Base-by-base conservation (phyloP, 1,140 invertebrate genomes). In the Drosophila bocki region DNA sequence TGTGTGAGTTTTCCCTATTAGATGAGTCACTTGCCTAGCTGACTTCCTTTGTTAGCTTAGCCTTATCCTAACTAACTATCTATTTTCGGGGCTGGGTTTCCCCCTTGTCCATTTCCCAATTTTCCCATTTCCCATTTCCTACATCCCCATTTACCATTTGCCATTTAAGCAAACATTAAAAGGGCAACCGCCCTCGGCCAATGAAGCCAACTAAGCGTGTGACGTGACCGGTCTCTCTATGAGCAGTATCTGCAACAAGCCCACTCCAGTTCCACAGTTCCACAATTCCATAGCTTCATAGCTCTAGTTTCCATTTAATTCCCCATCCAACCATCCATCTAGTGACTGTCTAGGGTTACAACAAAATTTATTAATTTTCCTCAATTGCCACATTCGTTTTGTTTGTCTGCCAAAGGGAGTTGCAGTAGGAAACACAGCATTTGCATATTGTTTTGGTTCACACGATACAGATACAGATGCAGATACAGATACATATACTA, bases 131-230 rank as follows among this genome's bases (percentile, higher is more conserved):
- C 11, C 68, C 68, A 69, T 61, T 59, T 77, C n/a, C 22, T 7
- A 13, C 3, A 8, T 45, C 42, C 11, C 11, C n/a, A 51, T 39
- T 53, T 53, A 26, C 35, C 67, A 68, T 68, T 70, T 70, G 32
- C 68, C 70, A 74, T 75, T 61, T 78, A 57, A 61, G 58, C 64
- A 77, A 77, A 77, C 75, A 77, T 69, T 77, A 60, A 77, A 75
- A 62, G 75, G 42, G 58, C 75, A 70, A 42, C 58, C 75, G 64
- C 56, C 75, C 48, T 61, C 29, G 48, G 71, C 58, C 54, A 86
- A 85, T 80, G 84, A 87, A 87, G 85, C 84, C 84, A 87, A 80
- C 84, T 65, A 88, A 87, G 77, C 84, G 83, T 87, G 83, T 74
- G 83, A 87, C 83, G 75, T 79, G 75, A 78, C 75, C 51, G 60